These are phyloP conservation scores for Tichodroma muraria DNA, from an alignment of 2,113 vertebrate genomes.

Conservation along the genomic window DNA sequence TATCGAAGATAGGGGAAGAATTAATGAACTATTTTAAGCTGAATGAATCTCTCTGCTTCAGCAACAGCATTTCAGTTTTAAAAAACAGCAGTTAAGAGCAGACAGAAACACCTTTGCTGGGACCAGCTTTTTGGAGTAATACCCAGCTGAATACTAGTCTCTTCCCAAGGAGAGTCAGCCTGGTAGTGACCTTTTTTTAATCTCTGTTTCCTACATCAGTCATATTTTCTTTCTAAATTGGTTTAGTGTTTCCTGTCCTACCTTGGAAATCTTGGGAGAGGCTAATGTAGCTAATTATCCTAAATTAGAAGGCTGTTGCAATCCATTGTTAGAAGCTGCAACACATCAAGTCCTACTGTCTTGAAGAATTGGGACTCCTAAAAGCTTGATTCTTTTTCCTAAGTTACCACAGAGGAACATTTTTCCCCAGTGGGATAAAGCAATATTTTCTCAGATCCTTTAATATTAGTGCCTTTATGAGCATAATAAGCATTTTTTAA, in stretches of 20 bases:
- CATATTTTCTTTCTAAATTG: background rate
- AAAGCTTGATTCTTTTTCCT: background rate
- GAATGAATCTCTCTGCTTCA: background rate
- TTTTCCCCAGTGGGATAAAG: background rate
- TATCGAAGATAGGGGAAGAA: background rate
- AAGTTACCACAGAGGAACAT: background rate
- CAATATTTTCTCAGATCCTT: background rate
- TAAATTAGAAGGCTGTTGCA: background rate
- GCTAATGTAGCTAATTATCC: background rate
- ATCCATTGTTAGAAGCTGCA: background rate
- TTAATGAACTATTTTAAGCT: background rate
- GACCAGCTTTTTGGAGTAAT: background rate
- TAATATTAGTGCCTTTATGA: background rate
- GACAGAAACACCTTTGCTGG: background rate
- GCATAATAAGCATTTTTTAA: background rate
- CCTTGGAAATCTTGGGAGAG: background rate
- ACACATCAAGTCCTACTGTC: background rate
- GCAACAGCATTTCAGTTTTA: background rate
- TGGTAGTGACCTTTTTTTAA: background rate
- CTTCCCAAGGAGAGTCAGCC: background rate
- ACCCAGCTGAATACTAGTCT: background rate
- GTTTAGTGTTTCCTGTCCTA: background rate
- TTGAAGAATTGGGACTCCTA: fast-evolving
- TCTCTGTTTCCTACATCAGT: background rate
- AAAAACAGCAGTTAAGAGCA: background rate